These are phyloP conservation scores for Lacerta viridis DNA, from an alignment of 2,797 vertebrate genomes.

Conservation along the genomic window DNA sequence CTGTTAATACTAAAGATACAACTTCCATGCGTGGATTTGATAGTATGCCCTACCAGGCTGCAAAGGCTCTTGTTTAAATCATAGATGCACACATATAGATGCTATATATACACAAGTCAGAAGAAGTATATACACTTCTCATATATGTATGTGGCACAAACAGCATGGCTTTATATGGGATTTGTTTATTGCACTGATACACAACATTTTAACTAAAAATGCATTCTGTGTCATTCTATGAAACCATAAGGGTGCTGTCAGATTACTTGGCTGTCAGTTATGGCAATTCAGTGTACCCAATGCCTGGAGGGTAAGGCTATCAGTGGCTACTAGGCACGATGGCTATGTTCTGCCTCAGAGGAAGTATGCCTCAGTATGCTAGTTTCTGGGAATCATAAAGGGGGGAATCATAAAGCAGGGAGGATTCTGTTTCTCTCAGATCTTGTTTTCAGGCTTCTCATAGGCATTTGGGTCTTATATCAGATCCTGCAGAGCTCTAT, in stretches of 20 bases:
- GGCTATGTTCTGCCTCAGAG: too few relatives aligned
- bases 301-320: too few relatives aligned
- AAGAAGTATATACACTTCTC: slow-evolving; percentile 63
- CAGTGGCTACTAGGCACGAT: too few relatives aligned
- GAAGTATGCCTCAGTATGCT: too few relatives aligned
- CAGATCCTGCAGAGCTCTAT: too few relatives aligned
- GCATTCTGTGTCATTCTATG: neutral
- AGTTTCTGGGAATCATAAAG: too few relatives aligned
- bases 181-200: slow-evolving; percentile 6
- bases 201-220: neutral
- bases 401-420: too few relatives aligned
- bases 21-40: slow-evolving; percentile 57
- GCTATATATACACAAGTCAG: slow-evolving; percentile 56
- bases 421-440: too few relatives aligned
- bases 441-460: too few relatives aligned
- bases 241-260: neutral
- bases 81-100: slow-evolving; percentile 58
- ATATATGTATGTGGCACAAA: slow-evolving; percentile 51
- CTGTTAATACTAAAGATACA: slow-evolving; percentile 68
- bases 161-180: slow-evolving; percentile 45
- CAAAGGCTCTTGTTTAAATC: slow-evolving; percentile 72
- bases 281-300: too few relatives aligned
- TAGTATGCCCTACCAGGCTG: slow-evolving; percentile 41
- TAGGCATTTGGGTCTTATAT: too few relatives aligned
- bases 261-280: neutral